A percentile compares a stretch with the other conserved stretches of the same genome.
phyloP scores from a whole-genome alignment of 2,113 vertebrate species.

The Podocnemis expansa region DNA sequence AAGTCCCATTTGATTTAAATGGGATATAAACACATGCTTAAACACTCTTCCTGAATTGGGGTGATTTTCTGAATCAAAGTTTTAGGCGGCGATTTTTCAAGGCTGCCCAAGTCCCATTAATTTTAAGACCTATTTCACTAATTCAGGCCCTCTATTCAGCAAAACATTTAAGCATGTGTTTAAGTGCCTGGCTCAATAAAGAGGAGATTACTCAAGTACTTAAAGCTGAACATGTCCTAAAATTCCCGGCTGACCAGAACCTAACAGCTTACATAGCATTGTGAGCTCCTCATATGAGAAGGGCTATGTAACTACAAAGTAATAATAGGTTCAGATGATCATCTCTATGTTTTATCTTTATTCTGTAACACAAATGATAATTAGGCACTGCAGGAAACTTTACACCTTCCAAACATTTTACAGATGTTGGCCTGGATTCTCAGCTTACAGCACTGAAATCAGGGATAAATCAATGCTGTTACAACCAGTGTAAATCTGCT shows the following conservation, averaged over 20 bases:
- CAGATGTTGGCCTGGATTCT: neutral
- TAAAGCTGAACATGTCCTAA: neutral
- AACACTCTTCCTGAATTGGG: neutral
- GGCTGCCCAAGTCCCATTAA: neutral
- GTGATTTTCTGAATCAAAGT: neutral
- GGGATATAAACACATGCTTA: neutral
- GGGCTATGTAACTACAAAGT: neutral
- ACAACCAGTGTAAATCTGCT: neutral
- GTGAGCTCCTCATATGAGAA: neutral
- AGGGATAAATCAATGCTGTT: neutral
- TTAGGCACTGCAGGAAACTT: neutral
- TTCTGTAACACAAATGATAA: neutral
- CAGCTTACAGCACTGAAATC: neutral
- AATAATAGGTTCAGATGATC: neutral
- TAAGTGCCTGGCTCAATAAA: neutral
- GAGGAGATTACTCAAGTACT: neutral
- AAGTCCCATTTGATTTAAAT: neutral
- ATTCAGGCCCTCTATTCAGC: neutral
- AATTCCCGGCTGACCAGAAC: neutral
- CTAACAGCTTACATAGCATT: neutral
- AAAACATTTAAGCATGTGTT: neutral
- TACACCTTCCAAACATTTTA: neutral
- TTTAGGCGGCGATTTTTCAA: rapidly evolving
- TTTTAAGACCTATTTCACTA: neutral
- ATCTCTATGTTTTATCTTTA: neutral